Conservation (phyloP, 2,113 vertebrate genomes). For the Recurvirostra avosetta region DNA sequence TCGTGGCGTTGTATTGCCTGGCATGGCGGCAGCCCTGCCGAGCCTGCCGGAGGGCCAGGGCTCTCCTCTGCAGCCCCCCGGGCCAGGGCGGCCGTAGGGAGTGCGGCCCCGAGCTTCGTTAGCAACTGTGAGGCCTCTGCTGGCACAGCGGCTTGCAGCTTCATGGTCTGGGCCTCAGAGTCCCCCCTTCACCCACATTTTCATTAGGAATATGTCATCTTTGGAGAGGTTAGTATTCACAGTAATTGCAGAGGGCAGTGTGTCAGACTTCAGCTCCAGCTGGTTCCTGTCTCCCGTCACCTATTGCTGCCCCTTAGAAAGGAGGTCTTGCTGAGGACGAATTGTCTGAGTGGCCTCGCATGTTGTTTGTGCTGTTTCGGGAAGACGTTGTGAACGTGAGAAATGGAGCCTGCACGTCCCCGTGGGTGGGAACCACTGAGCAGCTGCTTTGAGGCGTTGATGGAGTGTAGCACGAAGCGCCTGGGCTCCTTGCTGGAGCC, state of each 20-base stretch:
- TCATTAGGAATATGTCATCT: not conserved
- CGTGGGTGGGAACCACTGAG: rapidly evolving
- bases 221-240: not conserved
- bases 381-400: not conserved
- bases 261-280: not conserved
- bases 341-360: not conserved
- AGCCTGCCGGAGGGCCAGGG: not conserved
- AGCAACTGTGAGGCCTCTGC: not conserved
- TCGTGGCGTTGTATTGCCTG: rapidly evolving
- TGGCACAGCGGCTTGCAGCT: not conserved
- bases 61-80: not conserved
- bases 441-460: not conserved
- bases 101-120: rapidly evolving
- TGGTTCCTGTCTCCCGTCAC: not conserved
- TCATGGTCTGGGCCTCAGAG: not conserved
- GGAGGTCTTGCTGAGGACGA: not conserved
- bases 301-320: not conserved
- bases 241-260: not conserved
- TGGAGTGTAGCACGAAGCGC: rapidly evolving
- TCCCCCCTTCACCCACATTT: not conserved
- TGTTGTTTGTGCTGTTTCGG: not conserved
- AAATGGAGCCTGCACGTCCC: not conserved
- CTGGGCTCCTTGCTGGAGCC: not conserved
- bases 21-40: not conserved
- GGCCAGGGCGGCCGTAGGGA: not conserved